Evolutionary conservation across 2,888 invertebrate genomes (phyloP).

Genomic region (Anarsia innoxiella): DNA sequence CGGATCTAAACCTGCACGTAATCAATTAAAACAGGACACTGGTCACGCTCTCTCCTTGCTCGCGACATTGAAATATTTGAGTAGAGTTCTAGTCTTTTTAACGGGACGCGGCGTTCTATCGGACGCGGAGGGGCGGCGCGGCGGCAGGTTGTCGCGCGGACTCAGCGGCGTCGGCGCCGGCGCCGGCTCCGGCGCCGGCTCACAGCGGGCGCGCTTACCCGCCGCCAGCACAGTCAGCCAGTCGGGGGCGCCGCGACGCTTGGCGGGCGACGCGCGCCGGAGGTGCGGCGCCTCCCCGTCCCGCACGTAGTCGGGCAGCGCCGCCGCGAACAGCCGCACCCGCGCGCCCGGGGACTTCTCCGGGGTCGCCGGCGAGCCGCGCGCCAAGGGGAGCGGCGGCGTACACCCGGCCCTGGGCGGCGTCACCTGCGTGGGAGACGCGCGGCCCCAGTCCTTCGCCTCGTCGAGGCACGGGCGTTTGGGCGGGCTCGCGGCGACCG

Average conservation of each 20-base stretch:
- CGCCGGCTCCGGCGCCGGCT: slow-evolving; percentile 6
- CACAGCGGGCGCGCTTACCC: slow-evolving; percentile 27
- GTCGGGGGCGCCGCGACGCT: slow-evolving; percentile 78
- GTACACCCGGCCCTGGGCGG: not conserved
- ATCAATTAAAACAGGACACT: too few relatives aligned
- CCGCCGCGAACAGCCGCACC: not conserved
- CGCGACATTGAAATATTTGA: slow-evolving; percentile 55
- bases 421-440: slow-evolving; percentile 23
- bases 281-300: slow-evolving; percentile 87
- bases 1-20: too few relatives aligned
- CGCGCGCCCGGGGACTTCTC: not conserved
- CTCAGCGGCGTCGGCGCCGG: slow-evolving; percentile 29
- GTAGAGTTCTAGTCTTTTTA: slow-evolving; percentile 40
- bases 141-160: slow-evolving; percentile 39
- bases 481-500: slow-evolving; percentile 23
- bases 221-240: slow-evolving; percentile 76
- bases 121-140: slow-evolving; percentile 36
- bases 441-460: slow-evolving; percentile 38
- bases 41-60: slow-evolving; percentile 34
- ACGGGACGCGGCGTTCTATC: slow-evolving; percentile 38
- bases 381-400: slow-evolving; percentile 31
- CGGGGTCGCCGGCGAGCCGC: not conserved
- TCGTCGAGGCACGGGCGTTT: slow-evolving; percentile 23
- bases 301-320: slow-evolving; percentile 83
- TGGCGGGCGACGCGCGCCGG: slow-evolving; percentile 80